Evolutionary conservation across 2,113 vertebrate species (phyloP), one percentile per base, ranked within the genome.

Genomic region (Syngnathus typhle): DNA sequence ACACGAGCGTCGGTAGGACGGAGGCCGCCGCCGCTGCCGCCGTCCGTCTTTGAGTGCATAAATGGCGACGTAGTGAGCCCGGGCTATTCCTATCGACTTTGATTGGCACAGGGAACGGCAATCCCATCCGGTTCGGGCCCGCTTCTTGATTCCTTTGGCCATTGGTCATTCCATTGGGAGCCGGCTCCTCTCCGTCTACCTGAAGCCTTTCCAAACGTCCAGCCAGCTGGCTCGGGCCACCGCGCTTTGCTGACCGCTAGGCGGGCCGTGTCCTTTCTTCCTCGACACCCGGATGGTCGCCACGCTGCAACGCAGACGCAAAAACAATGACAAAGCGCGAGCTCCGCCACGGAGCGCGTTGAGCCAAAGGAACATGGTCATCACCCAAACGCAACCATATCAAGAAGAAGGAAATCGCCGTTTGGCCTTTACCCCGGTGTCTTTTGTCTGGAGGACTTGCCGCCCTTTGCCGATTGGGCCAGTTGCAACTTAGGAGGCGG

Each of bases 121-220:
- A 32, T 32, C 27, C 27, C 27, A 32, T 3, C 27, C 3, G 27
- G 27, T 32, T 32, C 23, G 23, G 23, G 23, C 23, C 23, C 23
- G 23, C 23, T 23, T 23, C 27, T 32, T 32, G 27, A 32, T 32
- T 32, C 27, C 27, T 32, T 32, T 32, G 27, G 27, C 27, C 27
- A 32, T 32, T 3, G 27, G 27, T 2, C 27, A 32, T 32, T 32
- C 27, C 27, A 3, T 32, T 3, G 27, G 27, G 27, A 32, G 27
- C 27, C 27, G 27, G 27, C 27, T 32, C 27, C 49, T n/a, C 19
- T 7, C 8, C 11, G 7, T 27, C 16, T 79, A 92, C 91, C 83
- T 91, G 84, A 91, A 89, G 23, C 90, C 89, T 59, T 89, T 91
- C 91, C 91, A 92, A 5, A 91, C 79, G 0, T 92, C 91, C 71